Evolutionary conservation across 2,888 invertebrate genomes (phyloP).

Genomic region (Drosophila eohydei): DNA sequence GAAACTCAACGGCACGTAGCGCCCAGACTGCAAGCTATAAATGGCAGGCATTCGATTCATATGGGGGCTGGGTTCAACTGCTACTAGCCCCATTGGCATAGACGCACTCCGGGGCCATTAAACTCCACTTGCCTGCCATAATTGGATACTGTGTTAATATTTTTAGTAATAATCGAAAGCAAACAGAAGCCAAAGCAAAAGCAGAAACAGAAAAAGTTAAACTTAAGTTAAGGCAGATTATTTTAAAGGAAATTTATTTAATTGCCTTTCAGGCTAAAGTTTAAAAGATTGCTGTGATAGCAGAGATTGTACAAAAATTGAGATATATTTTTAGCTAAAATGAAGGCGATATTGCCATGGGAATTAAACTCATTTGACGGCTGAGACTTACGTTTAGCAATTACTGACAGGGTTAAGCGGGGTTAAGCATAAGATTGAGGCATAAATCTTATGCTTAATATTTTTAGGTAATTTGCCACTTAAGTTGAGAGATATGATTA

Average conservation of each 20-base stretch:
- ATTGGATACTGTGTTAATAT: conserved; percentile 43
- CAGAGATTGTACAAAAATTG: background rate
- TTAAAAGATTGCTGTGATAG: background rate
- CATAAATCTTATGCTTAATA: background rate
- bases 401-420: background rate
- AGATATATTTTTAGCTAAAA: background rate
- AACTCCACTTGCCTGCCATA: conserved; percentile 21
- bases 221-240: background rate
- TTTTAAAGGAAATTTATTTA: background rate
- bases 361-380: background rate
- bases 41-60: conserved; percentile 18
- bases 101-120: background rate
- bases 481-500: too few relatives aligned
- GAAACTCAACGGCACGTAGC: conserved; percentile 56
- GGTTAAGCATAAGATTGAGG: background rate
- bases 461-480: background rate
- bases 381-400: background rate
- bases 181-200: background rate
- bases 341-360: background rate
- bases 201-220: background rate
- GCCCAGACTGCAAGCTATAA: conserved; percentile 25
- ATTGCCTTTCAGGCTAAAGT: background rate
- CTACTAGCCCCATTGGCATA: background rate
- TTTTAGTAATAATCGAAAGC: conserved; percentile 23
- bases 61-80: background rate